phyloP scores from a whole-genome alignment of 2,113 vertebrate genomes.

The Pogona vitticeps region DNA sequence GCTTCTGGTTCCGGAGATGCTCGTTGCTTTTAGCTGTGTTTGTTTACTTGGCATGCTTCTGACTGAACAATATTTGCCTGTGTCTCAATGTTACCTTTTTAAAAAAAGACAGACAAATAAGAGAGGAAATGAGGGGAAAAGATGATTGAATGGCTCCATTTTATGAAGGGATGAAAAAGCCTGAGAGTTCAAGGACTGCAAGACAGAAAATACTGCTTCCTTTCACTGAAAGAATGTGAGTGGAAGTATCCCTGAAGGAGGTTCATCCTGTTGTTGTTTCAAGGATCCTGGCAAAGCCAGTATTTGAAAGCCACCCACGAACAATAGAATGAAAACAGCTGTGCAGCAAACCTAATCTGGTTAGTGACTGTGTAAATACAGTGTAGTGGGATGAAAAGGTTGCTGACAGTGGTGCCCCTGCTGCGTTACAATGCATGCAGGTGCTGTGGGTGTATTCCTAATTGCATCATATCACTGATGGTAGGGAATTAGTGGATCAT shows the following conservation, averaged over 20 bases:
- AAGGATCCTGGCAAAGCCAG: conserved; percentile 63
- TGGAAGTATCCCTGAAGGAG: conserved; percentile 66
- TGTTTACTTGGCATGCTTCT: not conserved
- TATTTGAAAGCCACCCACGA: conserved; percentile 56
- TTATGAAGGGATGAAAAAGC: conserved; percentile 53
- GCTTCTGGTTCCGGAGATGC: conserved; percentile 4
- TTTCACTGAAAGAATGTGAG: conserved; percentile 65
- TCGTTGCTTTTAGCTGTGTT: not conserved
- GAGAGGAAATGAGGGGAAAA: conserved; percentile 26
- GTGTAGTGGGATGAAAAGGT: conserved; percentile 47
- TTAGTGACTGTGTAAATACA: conserved; percentile 44
- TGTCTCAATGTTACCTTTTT: not conserved
- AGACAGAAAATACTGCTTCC: conserved; percentile 52
- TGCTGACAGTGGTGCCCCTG: conserved; percentile 50
- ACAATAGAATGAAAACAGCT: conserved; percentile 67
- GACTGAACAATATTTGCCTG: conserved; percentile 8
- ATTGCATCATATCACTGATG: conserved; percentile 46
- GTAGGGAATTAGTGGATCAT: conserved; percentile 47
- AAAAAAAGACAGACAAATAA: not conserved
- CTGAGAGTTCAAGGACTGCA: conserved; percentile 65
- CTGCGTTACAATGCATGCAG: conserved; percentile 49
- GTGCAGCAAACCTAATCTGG: conserved; percentile 36
- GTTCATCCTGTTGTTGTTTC: conserved; percentile 75
- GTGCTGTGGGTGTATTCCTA: conserved; percentile 51
- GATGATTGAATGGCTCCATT: conserved; percentile 52